Percentiles rank a stretch among this genome's conserved stretches.
Evolutionary conservation across 2,113 vertebrate species (phyloP).

Genomic region (Cyrtonyx montezumae): DNA sequence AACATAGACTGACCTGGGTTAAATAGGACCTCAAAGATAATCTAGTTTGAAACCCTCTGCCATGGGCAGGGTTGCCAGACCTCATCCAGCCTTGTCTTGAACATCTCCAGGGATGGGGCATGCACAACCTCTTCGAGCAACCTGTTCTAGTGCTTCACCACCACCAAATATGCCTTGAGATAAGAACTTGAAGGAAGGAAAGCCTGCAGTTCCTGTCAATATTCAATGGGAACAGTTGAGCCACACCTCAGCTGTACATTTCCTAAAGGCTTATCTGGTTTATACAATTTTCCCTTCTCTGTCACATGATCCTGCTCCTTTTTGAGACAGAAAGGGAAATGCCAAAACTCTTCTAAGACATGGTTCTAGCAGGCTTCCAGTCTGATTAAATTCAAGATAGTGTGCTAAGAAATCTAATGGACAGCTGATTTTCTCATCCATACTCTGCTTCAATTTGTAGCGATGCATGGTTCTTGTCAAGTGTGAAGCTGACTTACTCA

Average conservation of each 20-base stretch:
- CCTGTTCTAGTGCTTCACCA: too few species aligned
- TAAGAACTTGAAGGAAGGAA: neutral
- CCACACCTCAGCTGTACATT: neutral
- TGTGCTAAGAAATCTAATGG: neutral
- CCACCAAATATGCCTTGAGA: neutral
- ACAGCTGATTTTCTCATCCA: neutral
- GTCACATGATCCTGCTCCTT: neutral
- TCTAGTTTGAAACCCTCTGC: too few species aligned
- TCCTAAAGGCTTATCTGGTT: neutral
- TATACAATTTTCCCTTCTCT: neutral
- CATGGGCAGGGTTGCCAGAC: too few species aligned
- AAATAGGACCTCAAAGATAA: too few species aligned
- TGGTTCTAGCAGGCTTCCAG: neutral
- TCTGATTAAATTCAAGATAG: neutral
- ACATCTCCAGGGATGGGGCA: too few species aligned
- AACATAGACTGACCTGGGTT: too few species aligned
- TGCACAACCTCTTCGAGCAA: too few species aligned
- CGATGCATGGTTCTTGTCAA: accelerated
- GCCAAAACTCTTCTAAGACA: neutral
- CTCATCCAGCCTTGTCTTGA: too few species aligned
- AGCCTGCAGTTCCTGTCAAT: neutral
- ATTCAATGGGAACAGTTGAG: neutral
- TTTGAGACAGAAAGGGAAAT: neutral
- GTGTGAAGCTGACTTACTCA: neutral
- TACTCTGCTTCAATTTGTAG: neutral